phyloP scores from a whole-genome alignment of 2,888 invertebrate species.

The Gisinianus flammeolus region DNA sequence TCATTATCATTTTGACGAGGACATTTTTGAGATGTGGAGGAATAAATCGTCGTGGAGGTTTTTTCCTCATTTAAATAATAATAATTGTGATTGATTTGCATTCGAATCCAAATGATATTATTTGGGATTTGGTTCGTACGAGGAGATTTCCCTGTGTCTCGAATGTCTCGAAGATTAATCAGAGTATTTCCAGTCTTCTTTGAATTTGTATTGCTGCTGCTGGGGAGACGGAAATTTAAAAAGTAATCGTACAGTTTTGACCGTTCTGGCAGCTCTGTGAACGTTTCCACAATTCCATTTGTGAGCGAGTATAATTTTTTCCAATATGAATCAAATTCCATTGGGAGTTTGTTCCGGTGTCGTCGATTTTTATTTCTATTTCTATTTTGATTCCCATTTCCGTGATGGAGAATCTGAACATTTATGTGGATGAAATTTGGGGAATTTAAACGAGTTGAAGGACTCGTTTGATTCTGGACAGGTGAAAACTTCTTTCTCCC shows the following conservation, averaged over 20 bases:
- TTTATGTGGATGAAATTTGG: constrained; percentile 31
- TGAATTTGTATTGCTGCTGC: neutral
- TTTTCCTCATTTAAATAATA: neutral
- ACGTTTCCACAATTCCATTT: neutral
- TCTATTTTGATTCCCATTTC: neutral
- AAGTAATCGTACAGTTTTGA: constrained; percentile 9
- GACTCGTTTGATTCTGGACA: too few relatives aligned
- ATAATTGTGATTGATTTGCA: neutral
- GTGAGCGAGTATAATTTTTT: constrained; percentile 18
- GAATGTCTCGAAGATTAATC: neutral
- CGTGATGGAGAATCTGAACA: neutral
- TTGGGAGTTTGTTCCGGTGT: too few relatives aligned
- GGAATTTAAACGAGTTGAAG: constrained; percentile 4
- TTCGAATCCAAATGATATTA: constrained; percentile 4
- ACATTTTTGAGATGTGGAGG: too few relatives aligned
- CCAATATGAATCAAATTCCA: constrained; percentile 22
- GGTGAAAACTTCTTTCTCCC: too few relatives aligned
- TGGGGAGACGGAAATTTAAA: neutral
- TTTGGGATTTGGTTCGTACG: neutral
- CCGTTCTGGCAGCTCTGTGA: neutral
- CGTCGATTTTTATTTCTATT: too few relatives aligned
- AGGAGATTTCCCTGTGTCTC: neutral
- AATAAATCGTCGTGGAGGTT: neutral
- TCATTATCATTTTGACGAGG: too few relatives aligned
- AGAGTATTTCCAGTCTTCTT: neutral